Percentiles rank a stretch among this genome's conserved stretches.
These are phyloP conservation scores for Corythornis cristatus DNA, from an alignment of 2,113 vertebrate species.

Conservation along the genomic window DNA sequence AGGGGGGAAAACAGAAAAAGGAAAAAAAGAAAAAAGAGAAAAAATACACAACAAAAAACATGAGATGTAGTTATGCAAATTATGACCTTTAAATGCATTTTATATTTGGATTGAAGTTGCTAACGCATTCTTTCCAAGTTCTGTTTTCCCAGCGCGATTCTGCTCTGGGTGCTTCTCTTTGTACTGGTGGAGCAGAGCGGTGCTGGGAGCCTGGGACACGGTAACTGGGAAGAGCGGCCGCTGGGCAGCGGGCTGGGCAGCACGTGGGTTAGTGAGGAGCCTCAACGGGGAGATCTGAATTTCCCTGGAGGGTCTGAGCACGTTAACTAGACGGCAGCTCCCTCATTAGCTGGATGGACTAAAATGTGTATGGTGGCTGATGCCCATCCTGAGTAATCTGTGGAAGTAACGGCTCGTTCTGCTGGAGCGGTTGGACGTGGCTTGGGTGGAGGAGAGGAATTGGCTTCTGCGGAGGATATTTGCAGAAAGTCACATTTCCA, in stretches of 20 bases:
- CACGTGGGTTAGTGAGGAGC: background rate
- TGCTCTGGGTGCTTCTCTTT: constrained; percentile 33
- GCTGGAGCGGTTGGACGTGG: constrained; percentile 58
- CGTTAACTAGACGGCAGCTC: constrained; percentile 55
- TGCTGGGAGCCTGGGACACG: background rate
- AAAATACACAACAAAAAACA: constrained; percentile 47
- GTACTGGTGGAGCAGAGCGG: background rate
- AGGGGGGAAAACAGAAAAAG: no score
- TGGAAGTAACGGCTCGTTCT: constrained; percentile 69
- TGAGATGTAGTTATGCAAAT: constrained; percentile 65
- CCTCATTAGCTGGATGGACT: constrained; percentile 73
- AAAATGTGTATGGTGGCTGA: constrained; percentile 68
- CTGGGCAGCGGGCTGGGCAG: background rate
- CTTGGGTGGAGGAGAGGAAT: constrained; percentile 72
- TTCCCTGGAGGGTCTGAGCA: constrained; percentile 44
- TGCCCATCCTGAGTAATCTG: constrained; percentile 67
- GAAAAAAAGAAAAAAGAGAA: background rate
- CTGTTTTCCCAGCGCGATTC: constrained; percentile 20
- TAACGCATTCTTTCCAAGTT: constrained; percentile 53
- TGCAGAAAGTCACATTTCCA: constrained; percentile 75
- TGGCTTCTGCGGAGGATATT: constrained; percentile 72
- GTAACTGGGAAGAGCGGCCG: background rate
- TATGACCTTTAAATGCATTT: constrained; percentile 65
- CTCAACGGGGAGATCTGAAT: constrained; percentile 65
- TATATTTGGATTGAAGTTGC: constrained; percentile 64